Base-by-base conservation (phyloP, 1,140 invertebrate species). In the Mylabris phalerata region DNA sequence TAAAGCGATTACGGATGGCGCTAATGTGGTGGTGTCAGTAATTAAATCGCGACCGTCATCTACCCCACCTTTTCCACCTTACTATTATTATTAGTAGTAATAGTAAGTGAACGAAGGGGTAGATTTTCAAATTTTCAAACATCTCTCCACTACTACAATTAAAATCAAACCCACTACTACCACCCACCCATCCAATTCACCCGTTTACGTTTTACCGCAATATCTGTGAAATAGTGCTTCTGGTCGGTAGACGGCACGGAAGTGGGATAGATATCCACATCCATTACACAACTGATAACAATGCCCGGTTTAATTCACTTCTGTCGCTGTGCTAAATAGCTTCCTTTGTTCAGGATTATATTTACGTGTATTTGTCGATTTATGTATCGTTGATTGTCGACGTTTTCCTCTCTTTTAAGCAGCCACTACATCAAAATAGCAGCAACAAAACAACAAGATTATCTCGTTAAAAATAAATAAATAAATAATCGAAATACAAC, bases 201-300 rank as follows among this genome's bases (percentile, higher is more conserved):
- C 42, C 51, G 38, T 48, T 32, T 7, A 49, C 48, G 48, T 48
- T 58, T 26, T 52, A 48, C 51, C 52, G 62, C 45, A 64, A 66
- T 66, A 66, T 66, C 64, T 57, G 54, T 66, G 62, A 66, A 66
- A 61, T 66, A 66, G 62, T 60, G 64, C 57, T 60, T 61, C 64
- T 63, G 62, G 60, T 60, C 61, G 43, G 55, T 51, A 27, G 45
- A 32, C 32, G 50, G 54, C 57, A 61, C 59, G 59, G 64, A 66
- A 66, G 57, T 64, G 57, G 56, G 38, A 60, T 59, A 63, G 61
- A 63, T 66, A 66, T 57, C 55, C 61, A 55, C 58, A 64, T 66
- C 59, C 62, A 66, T 66, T 61, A 57, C 64, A 63, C 64, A 64
- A 66, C 63, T 64, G 64, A 64, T 66, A 66, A 63, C 62, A 63